phyloP scores from a whole-genome alignment of 2,113 vertebrate genomes.

The Rhabdomys dilectus region DNA sequence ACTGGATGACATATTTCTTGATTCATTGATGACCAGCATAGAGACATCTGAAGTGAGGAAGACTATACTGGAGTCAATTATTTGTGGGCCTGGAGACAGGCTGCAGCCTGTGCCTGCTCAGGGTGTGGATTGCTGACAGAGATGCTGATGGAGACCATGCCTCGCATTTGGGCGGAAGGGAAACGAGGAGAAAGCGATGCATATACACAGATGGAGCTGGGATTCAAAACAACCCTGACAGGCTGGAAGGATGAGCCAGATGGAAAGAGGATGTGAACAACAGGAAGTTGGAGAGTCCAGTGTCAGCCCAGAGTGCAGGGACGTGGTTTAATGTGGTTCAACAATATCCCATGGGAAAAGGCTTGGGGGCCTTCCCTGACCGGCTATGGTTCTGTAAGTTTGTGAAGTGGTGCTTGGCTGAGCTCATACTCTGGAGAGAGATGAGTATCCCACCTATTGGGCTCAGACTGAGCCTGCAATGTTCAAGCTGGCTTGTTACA shows the following conservation, averaged over 20 bases:
- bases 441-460: accelerated
- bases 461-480: background rate
- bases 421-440: background rate
- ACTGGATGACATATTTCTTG: background rate
- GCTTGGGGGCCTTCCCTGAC: background rate
- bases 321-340: background rate
- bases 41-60: background rate
- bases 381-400: background rate
- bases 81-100: background rate
- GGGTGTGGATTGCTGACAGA: background rate
- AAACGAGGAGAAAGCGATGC: accelerated
- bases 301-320: background rate
- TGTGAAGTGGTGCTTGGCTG: background rate
- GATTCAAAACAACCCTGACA: background rate
- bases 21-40: background rate
- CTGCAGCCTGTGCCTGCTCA: background rate
- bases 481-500: background rate
- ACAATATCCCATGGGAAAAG: background rate
- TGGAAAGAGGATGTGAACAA: background rate
- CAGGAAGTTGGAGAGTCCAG: background rate
- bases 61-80: background rate
- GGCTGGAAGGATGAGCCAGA: background rate
- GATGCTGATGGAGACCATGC: background rate
- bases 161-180: background rate
- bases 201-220: background rate